Evolutionary conservation across 1,140 invertebrate genomes (phyloP), one percentile per base, ranked within the genome.

Genomic region (Tyrophagus putrescentiae): DNA sequence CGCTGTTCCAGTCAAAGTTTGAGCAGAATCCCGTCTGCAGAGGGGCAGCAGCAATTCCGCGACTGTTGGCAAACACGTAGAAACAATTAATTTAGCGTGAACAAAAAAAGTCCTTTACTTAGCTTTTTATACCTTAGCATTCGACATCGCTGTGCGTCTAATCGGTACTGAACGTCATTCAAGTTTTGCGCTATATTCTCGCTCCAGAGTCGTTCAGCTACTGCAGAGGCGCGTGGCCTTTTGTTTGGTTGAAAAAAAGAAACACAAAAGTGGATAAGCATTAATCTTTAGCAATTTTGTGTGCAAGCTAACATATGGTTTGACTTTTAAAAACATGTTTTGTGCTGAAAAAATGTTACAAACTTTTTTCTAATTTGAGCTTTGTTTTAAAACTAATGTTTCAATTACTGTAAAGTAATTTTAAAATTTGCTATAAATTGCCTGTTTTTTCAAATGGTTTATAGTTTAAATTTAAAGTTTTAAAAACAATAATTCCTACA

Each of bases 171-270:
- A 53, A 62, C 61, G 28, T 64, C 45, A 1, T 62, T 48, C 0
- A 66, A 29, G 48, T 70, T 72, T 6, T 76, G 68, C 9, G 69
- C 63, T 18, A 61, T 60, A n/a, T 66, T 62, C 21, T 28, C 11
- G 62, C 73, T 76, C 91, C 91, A 96, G 0, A 92, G 75, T 64
- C 82, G 77, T 72, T 95, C 91, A 2, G 88, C 90, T 0, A 82
- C 77, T 0, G 86, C 85, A 60, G 80, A 80, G 0, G 87, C 85
- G 62, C 88, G 72, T 1, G 87, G 87, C 64, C 56, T 53, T 18
- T 0, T 44, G 23, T 41, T 13, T 60, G n/a, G 42, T n/a, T 32
- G 25, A 21, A 23, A 27, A 4, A 23, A 44, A 42, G 3, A 42
- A 42, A 42, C 1, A 42, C 4, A 42, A 42, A 3, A 1, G 25